Percentiles rank a stretch among this genome's conserved stretches.
Conservation (phyloP, 2,888 invertebrate genomes). For the Empis livida region DNA sequence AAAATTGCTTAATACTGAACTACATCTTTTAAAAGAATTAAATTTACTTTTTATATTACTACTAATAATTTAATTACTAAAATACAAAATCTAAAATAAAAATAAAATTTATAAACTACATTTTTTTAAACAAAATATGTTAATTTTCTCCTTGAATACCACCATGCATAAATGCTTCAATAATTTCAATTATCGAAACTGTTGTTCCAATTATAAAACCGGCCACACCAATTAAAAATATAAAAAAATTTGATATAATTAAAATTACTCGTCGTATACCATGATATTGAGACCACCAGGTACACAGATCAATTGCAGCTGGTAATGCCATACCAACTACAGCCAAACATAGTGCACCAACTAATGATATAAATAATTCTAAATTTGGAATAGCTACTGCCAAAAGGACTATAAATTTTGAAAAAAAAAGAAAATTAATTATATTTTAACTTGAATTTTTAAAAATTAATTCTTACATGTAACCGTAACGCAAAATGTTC, state of each 20-base stretch:
- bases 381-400: conserved; percentile 57
- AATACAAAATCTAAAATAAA: no score
- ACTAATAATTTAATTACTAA: no score
- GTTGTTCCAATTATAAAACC: conserved; percentile 51
- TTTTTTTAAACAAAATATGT: no score
- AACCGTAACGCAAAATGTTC: conserved; percentile 40
- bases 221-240: conserved; percentile 44
- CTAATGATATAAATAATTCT: conserved; percentile 60
- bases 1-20: no score
- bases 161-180: background rate
- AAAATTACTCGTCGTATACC: conserved; percentile 37
- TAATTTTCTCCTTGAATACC: no score
- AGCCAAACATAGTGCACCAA: conserved; percentile 61
- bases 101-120: no score
- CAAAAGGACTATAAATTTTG: conserved; percentile 45
- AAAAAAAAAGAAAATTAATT: background rate
- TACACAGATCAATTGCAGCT: conserved; percentile 58
- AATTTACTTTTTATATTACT: no score
- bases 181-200: background rate
- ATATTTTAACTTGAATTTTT: no score
- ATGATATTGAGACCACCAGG: conserved; percentile 49
- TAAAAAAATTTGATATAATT: conserved; percentile 36
- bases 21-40: no score
- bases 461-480: conserved; percentile 40
- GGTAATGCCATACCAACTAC: conserved; percentile 63